These are phyloP conservation scores for Melitaea cinxia DNA, from an alignment of 1,140 invertebrate genomes.

Conservation along the genomic window DNA sequence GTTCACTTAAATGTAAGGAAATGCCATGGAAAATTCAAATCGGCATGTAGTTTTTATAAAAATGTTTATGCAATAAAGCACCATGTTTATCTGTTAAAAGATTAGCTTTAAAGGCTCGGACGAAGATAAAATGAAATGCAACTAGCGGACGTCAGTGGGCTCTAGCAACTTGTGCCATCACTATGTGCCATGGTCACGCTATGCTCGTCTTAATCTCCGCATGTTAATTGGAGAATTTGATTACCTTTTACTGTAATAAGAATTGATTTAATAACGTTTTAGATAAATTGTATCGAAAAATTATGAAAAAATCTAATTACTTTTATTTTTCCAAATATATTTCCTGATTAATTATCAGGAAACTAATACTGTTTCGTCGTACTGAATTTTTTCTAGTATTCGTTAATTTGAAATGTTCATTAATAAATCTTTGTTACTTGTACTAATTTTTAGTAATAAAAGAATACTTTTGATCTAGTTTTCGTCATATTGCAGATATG, in stretches of 20 bases:
- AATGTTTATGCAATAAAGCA: constrained; percentile 6
- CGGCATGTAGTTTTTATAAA: no score
- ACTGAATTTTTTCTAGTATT: no score
- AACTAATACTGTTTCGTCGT: no score
- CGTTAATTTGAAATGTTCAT: no score
- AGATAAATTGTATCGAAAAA: not conserved
- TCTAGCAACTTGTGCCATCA: no score
- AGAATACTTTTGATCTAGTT: not conserved
- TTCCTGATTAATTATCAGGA: no score
- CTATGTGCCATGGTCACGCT: no score
- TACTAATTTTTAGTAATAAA: not conserved
- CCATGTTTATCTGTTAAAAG: constrained; percentile 3
- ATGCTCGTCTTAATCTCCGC: constrained; percentile 1
- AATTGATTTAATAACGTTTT: not conserved
- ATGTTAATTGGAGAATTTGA: constrained; percentile 7
- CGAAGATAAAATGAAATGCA: constrained; percentile 15
- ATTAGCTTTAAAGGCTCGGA: constrained; percentile 6
- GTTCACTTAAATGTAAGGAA: no score
- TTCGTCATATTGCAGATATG: constrained; percentile 8
- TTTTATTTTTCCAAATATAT: no score
- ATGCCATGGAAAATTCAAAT: no score
- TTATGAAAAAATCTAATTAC: no score
- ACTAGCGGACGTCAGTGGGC: not conserved
- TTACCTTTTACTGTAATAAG: not conserved
- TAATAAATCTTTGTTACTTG: not conserved